These are phyloP conservation scores for Drosophila melanosoma DNA, from an alignment of 2,888 invertebrate genomes.

Conservation along the genomic window DNA sequence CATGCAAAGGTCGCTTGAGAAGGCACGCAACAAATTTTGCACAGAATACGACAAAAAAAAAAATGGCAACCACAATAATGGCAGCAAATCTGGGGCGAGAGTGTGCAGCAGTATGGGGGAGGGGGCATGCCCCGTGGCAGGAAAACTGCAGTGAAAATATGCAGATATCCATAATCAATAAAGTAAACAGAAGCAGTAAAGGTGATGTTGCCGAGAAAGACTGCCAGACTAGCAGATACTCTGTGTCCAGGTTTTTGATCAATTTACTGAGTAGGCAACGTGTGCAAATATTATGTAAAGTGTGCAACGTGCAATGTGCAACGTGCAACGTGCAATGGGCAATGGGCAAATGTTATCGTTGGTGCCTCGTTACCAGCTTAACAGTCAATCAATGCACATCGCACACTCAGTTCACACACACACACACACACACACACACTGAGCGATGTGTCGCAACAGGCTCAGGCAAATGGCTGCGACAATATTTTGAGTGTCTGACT, in stretches of 20 bases:
- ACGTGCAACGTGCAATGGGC: not conserved
- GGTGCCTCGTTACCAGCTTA: conserved; percentile 33
- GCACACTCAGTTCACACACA: conserved; percentile 7
- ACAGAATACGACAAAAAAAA: conserved; percentile 1
- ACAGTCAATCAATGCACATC: conserved; percentile 58
- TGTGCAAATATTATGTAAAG: not conserved
- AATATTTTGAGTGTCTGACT: conserved; percentile 4
- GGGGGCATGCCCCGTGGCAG: not conserved
- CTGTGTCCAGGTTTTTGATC: not conserved
- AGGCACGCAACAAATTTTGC: not conserved
- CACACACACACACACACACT: conserved; percentile 7
- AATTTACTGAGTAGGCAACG: not conserved
- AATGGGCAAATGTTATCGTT: not conserved
- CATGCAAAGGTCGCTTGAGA: not conserved
- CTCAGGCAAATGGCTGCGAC: not conserved
- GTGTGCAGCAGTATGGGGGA: not conserved
- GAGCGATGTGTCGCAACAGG: not conserved
- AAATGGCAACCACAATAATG: conserved; percentile 31
- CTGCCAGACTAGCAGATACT: not conserved
- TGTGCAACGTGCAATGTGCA: not conserved
- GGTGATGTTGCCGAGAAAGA: not conserved
- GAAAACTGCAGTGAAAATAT: conserved; percentile 43
- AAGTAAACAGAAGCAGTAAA: conserved; percentile 40
- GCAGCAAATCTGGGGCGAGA: conserved; percentile 25
- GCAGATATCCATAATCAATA: conserved; percentile 62